Evolutionary conservation across 2,888 invertebrate genomes (phyloP).

Genomic region (Drosophila barbarae): DNA sequence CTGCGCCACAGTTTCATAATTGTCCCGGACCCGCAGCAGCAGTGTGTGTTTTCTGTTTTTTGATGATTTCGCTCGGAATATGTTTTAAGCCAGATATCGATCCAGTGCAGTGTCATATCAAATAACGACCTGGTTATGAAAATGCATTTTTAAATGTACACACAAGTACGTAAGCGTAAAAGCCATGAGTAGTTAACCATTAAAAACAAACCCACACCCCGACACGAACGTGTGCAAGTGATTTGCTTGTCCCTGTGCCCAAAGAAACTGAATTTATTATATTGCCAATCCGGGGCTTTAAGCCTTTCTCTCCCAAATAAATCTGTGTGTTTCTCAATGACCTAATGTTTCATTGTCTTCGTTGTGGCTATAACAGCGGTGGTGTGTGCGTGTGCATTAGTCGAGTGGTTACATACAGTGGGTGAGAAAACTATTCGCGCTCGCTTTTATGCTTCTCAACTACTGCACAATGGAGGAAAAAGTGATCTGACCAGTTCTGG

Average conservation of each 20-base stretch:
- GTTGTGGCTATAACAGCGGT: not conserved
- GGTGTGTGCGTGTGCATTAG: constrained; percentile 23
- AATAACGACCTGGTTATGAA: constrained; percentile 13
- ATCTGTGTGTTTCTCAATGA: constrained; percentile 33
- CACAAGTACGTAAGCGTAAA: constrained; percentile 6
- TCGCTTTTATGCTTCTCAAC: constrained; percentile 6
- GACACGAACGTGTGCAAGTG: constrained; percentile 6
- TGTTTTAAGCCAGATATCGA: constrained; percentile 21
- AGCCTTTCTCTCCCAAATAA: constrained; percentile 31
- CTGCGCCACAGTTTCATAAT: constrained; percentile 45
- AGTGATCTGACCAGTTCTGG: constrained; percentile 40
- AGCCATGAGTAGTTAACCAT: constrained; percentile 1
- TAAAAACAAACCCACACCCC: not conserved
- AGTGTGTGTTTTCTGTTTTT: constrained; percentile 21
- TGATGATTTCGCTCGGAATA: constrained; percentile 34
- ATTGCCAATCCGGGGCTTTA: not conserved
- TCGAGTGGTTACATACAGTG: constrained; percentile 36
- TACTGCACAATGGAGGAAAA: constrained; percentile 16
- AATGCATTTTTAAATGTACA: constrained; percentile 24
- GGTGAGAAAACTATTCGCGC: constrained; percentile 36
- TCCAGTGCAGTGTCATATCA: constrained; percentile 24
- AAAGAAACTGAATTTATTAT: constrained; percentile 26
- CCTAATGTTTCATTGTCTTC: constrained; percentile 39
- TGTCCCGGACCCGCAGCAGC: constrained; percentile 30
- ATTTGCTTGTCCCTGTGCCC: constrained; percentile 6